These are phyloP conservation scores for Luscinia luscinia DNA, from an alignment of 2,797 vertebrate species.

Conservation along the genomic window DNA sequence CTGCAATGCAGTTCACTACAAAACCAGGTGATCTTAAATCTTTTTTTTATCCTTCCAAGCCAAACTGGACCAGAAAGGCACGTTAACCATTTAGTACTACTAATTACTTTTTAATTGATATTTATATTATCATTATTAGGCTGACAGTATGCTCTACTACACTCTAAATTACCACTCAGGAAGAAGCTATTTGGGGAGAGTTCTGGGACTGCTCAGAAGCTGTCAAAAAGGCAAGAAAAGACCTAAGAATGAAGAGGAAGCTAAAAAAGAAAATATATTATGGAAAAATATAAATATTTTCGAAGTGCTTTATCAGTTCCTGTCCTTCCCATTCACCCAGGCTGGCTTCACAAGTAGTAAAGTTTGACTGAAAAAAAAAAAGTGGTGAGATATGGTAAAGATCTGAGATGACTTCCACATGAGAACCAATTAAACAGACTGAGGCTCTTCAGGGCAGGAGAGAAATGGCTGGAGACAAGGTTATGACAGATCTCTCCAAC, in stretches of 20 bases:
- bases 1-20: not conserved
- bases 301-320: not conserved
- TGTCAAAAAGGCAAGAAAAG: not conserved
- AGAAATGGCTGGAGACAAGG: not conserved
- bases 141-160: not conserved
- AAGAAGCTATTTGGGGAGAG: not conserved
- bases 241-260: not conserved
- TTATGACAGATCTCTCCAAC: not conserved
- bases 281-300: not conserved
- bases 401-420: not conserved
- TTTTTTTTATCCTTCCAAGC: not conserved
- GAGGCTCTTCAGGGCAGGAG: not conserved
- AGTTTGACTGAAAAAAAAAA: not conserved
- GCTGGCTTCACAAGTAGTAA: not conserved
- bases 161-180: not conserved
- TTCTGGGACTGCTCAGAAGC: not conserved
- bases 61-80: not conserved
- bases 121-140: not conserved
- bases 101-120: conserved; percentile 1
- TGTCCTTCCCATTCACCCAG: not conserved
- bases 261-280: not conserved
- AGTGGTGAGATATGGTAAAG: not conserved
- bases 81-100: not conserved
- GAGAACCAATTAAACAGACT: not conserved
- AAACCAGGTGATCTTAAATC: not conserved